Percentiles rank a stretch among this genome's conserved stretches.
Evolutionary conservation across 2,888 invertebrate species (phyloP).

Genomic region (Lymantria dispar): DNA sequence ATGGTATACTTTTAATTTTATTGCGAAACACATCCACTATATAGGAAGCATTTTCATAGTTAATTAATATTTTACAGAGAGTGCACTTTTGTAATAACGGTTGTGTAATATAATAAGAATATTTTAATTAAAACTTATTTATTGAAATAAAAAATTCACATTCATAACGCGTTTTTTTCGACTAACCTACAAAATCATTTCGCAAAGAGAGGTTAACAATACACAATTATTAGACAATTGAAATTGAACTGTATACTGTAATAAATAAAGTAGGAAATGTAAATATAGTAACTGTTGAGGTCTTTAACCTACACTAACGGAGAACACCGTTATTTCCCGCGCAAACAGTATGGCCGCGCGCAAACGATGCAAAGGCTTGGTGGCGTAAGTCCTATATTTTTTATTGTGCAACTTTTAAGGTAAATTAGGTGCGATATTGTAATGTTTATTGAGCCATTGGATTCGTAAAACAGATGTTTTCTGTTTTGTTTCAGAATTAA

Average conservation of each 20-base stretch:
- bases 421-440: constrained; percentile 9
- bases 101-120: not conserved
- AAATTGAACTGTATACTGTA: constrained; percentile 25
- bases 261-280: constrained; percentile 13
- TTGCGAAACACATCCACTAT: not conserved
- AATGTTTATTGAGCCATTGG: constrained; percentile 2
- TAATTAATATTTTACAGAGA: not conserved
- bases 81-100: not conserved
- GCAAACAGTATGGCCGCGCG: constrained; percentile 51
- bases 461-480: not conserved
- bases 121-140: not conserved
- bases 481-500: not conserved
- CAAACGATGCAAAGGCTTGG: constrained; percentile 27
- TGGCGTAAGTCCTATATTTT: constrained; percentile 34
- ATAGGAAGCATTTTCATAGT: not conserved
- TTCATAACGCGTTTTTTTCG: constrained; percentile 6
- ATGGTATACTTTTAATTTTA: not conserved
- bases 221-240: constrained; percentile 13
- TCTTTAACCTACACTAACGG: constrained; percentile 51
- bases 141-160: constrained; percentile 2
- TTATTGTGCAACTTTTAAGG: constrained; percentile 14
- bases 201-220: constrained; percentile 33
- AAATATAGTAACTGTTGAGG: constrained; percentile 31
- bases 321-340: constrained; percentile 52
- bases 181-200: constrained; percentile 26